A percentile compares a stretch with the other conserved stretches of the same genome.
These are phyloP conservation scores for Brachionus sp. DNA, from an alignment of 1,140 invertebrate species.

Conservation along the genomic window DNA sequence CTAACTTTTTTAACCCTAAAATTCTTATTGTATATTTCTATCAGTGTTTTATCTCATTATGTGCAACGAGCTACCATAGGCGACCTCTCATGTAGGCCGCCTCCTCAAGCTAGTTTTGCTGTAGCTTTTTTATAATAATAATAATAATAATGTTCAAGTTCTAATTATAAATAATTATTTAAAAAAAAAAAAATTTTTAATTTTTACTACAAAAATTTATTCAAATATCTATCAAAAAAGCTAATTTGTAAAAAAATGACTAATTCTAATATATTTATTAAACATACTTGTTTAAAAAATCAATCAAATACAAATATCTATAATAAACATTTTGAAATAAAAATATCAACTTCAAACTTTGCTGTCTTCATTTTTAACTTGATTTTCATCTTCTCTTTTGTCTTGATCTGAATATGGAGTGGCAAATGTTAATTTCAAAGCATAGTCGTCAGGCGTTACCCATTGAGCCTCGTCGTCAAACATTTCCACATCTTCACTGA, in stretches of 20 bases:
- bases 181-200: too few species aligned
- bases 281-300: background rate
- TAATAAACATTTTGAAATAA: background rate
- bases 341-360: background rate
- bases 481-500: conserved; percentile 41
- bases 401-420: background rate
- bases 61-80: too few species aligned
- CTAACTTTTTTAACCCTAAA: too few species aligned
- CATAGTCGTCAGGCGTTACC: conserved; percentile 42
- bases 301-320: conserved; percentile 4
- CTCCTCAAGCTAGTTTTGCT: too few species aligned
- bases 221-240: background rate
- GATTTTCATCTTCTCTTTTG: background rate
- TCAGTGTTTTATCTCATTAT: too few species aligned
- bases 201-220: background rate
- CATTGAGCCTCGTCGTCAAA: conserved; percentile 45
- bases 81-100: too few species aligned
- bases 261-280: background rate
- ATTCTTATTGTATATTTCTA: too few species aligned
- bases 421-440: conserved; percentile 40
- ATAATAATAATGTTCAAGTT: too few species aligned
- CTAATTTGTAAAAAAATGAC: background rate
- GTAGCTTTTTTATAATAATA: too few species aligned
- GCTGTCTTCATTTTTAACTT: background rate
- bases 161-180: too few species aligned